Evolutionary conservation across 2,797 vertebrate species (phyloP).

Genomic region (Myotis findleyi): DNA sequence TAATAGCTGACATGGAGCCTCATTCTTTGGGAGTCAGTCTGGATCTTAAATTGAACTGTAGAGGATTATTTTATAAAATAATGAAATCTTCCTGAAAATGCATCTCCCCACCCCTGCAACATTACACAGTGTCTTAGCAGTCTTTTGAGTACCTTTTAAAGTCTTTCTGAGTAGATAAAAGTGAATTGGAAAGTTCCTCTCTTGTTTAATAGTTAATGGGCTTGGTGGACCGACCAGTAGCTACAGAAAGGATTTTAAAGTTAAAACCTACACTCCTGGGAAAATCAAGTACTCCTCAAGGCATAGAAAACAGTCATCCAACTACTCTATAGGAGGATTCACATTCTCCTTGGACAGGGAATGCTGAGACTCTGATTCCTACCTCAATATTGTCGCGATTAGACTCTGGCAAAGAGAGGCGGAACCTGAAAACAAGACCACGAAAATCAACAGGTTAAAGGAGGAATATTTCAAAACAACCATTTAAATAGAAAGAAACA

Average conservation of each 20-base stretch:
- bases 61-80: constrained; percentile 1
- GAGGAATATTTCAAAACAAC: not conserved
- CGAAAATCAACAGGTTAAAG: constrained; percentile 45
- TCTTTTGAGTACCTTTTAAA: not conserved
- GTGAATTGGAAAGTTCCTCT: not conserved
- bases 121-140: not conserved
- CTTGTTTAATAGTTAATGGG: not conserved
- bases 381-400: constrained; percentile 84
- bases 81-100: not conserved
- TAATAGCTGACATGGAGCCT: not conserved
- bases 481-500: not conserved
- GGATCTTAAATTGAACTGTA: not conserved
- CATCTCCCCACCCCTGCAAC: not conserved
- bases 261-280: not conserved
- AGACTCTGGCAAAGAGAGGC: constrained; percentile 82
- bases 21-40: not conserved
- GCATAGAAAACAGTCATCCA: not conserved
- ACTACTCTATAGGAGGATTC: not conserved
- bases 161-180: not conserved
- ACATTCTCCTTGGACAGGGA: not conserved
- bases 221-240: not conserved
- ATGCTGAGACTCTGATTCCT: constrained; percentile 21
- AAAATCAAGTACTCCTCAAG: not conserved
- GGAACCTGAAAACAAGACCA: constrained; percentile 81
- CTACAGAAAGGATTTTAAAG: not conserved